phyloP scores from a whole-genome alignment of 1,140 invertebrate species.

The Drosophila melanogaster region DNA sequence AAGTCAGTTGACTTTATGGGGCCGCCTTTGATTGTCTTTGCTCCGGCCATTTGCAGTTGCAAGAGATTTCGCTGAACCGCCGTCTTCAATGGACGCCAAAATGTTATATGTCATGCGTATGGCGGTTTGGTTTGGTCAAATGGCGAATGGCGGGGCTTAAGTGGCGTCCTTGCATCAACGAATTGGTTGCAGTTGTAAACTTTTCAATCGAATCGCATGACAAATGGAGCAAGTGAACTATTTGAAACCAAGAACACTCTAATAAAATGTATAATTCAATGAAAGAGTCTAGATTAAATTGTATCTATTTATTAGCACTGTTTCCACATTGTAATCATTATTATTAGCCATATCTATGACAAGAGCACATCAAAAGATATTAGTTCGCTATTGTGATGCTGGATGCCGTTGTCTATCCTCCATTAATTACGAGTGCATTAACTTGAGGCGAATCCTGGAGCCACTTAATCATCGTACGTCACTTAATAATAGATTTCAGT shows the following conservation, averaged over 20 bases:
- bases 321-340: neutral
- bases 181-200: neutral
- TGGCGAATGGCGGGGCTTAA: neutral
- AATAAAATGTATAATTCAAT: neutral
- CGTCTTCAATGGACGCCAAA: neutral
- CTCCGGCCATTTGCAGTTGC: slow-evolving; percentile 23
- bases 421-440: slow-evolving; percentile 26
- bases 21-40: slow-evolving; percentile 55
- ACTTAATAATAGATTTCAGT: slow-evolving; percentile 24
- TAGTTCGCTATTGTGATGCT: too few relatives aligned
- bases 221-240: neutral
- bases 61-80: slow-evolving; percentile 13
- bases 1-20: slow-evolving; percentile 73
- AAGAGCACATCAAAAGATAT: neutral
- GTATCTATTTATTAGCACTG: too few relatives aligned
- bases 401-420: neutral
- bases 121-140: too few relatives aligned
- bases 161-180: neutral
- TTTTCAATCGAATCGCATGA: neutral
- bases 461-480: slow-evolving; percentile 20
- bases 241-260: neutral
- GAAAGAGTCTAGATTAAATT: too few relatives aligned
- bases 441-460: slow-evolving; percentile 11
- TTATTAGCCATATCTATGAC: neutral
- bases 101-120: slow-evolving; percentile 1